A percentile compares a stretch with the other conserved stretches of the same genome.
Conservation (phyloP, 1,140 invertebrate species). For the Lordiphosa clarofinis region DNA sequence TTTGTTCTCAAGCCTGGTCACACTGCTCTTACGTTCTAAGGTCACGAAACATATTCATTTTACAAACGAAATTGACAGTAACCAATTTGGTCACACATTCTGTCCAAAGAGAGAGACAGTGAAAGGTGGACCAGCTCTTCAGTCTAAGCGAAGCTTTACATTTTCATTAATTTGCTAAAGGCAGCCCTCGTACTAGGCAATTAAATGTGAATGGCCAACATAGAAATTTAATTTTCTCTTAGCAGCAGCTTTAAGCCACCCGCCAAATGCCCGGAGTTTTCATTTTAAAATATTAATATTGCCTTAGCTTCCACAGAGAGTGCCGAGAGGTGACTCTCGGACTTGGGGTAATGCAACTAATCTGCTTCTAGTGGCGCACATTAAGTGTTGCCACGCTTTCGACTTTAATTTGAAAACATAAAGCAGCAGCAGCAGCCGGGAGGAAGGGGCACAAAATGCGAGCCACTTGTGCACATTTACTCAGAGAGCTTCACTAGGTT, state of each 20-base stretch:
- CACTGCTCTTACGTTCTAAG: no score
- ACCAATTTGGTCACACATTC: no score
- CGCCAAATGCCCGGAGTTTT: constrained; percentile 9
- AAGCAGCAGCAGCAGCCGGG: constrained; percentile 35
- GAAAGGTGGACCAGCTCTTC: no score
- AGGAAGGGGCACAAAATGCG: constrained; percentile 25
- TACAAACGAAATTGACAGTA: no score
- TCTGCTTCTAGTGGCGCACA: constrained; percentile 76
- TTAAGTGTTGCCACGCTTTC: constrained; percentile 77
- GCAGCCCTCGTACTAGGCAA: no score
- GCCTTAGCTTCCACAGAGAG: constrained; percentile 9
- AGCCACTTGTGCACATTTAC: constrained; percentile 40
- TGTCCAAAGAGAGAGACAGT: no score
- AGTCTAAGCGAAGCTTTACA: no score
- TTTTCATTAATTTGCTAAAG: no score
- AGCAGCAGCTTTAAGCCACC: constrained; percentile 16
- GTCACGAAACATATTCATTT: no score
- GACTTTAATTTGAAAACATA: constrained; percentile 77
- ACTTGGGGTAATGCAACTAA: constrained; percentile 65
- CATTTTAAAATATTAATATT: constrained; percentile 66
- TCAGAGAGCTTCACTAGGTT: constrained; percentile 17
- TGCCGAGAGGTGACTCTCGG: not conserved
- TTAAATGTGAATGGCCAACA: no score
- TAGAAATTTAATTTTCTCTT: no score
- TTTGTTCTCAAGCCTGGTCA: no score